These are phyloP conservation scores for Siniperca scherzeri DNA, from an alignment of 2,797 vertebrate genomes.

Conservation along the genomic window DNA sequence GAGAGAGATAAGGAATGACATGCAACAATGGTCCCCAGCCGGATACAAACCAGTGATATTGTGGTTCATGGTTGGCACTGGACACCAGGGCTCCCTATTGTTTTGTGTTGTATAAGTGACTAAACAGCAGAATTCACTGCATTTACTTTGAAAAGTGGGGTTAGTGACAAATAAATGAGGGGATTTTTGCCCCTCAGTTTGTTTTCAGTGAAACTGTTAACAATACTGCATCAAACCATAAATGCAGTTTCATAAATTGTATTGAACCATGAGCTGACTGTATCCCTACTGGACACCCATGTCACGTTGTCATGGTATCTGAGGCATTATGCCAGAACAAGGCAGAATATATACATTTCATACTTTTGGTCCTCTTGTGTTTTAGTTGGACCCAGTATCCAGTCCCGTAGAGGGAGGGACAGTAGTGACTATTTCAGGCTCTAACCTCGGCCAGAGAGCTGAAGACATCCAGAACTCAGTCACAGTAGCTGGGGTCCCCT, in stretches of 20 bases:
- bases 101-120: not conserved
- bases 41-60: not conserved
- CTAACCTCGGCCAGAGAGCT: slow-evolving; percentile 95
- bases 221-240: not conserved
- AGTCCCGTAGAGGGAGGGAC: slow-evolving; percentile 95
- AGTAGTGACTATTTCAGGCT: slow-evolving; percentile 95
- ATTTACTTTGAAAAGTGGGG: not conserved
- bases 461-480: slow-evolving; percentile 94
- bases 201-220: not conserved
- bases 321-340: not conserved
- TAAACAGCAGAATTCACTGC: not conserved
- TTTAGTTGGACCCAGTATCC: slow-evolving; percentile 92
- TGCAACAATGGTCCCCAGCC: not conserved
- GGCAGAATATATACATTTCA: not conserved
- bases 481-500: slow-evolving; percentile 91
- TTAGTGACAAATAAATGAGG: not conserved
- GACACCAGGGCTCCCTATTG: too few species aligned
- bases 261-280: not conserved
- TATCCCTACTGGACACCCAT: not conserved
- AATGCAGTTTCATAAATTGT: not conserved
- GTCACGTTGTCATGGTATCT: not conserved
- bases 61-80: not conserved
- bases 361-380: slow-evolving; percentile 16
- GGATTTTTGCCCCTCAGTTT: not conserved
- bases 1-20: not conserved